Conservation (phyloP, 2,888 invertebrate genomes). For the Cryptocephalus moraei region DNA sequence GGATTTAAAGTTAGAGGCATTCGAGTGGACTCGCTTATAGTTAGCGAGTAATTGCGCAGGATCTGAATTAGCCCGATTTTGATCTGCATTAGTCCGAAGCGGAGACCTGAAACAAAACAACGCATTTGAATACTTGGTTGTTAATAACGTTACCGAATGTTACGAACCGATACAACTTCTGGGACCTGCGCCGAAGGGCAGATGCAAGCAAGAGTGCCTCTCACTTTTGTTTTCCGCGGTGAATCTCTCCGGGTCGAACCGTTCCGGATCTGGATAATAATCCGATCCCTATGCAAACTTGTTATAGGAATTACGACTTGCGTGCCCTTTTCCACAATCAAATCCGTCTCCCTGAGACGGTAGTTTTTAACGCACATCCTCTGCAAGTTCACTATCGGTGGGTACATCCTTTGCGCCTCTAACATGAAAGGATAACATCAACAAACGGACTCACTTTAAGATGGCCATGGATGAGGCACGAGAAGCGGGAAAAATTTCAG, state of each 20-base stretch:
- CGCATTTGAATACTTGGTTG: background rate
- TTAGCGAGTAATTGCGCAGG: no score
- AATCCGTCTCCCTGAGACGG: background rate
- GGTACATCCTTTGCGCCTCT: background rate
- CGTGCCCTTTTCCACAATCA: conserved; percentile 1
- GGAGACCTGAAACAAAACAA: background rate
- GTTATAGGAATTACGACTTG: background rate
- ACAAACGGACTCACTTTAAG: no score
- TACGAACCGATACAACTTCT: conserved; percentile 1
- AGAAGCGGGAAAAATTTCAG: no score
- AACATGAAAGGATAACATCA: background rate
- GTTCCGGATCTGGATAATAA: no score
- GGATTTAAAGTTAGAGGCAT: no score
- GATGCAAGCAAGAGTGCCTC: background rate
- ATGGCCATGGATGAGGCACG: no score
- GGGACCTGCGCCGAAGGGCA: conserved; percentile 2
- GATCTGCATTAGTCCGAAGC: no score
- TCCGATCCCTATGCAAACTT: conserved; percentile 1
- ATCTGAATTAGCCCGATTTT: no score
- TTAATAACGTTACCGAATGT: no score
- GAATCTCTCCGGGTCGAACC: no score
- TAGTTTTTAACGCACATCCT: background rate
- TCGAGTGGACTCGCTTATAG: no score
- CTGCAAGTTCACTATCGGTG: background rate
- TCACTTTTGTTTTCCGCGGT: background rate